A percentile compares a stretch with the other conserved stretches of the same genome.
Conservation (phyloP, 2,113 vertebrate species). For the Lagopus muta region DNA sequence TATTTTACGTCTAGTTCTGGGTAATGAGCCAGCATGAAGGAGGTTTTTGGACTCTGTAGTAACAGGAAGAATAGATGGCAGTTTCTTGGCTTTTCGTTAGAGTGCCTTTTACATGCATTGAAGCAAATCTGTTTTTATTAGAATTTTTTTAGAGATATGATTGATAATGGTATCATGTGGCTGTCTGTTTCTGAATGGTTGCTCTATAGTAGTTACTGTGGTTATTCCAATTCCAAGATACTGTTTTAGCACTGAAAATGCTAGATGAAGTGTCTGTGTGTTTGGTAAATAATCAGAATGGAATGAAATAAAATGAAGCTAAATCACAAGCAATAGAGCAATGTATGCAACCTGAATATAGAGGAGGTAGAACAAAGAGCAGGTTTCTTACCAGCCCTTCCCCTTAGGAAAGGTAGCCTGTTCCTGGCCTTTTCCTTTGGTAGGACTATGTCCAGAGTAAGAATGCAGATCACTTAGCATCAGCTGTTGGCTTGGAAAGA, state of each 20-base stretch:
- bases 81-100: background rate
- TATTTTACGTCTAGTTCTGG: background rate
- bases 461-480: background rate
- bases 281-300: background rate
- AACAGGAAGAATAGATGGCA: background rate
- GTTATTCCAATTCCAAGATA: background rate
- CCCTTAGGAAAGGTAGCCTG: background rate
- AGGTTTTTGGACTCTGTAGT: background rate
- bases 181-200: background rate
- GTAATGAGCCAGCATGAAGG: background rate
- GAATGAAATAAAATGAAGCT: background rate
- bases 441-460: background rate
- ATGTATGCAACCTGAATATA: background rate
- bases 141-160: background rate
- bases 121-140: background rate
- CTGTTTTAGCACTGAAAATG: background rate
- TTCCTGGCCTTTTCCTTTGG: background rate
- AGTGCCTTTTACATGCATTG: background rate
- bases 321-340: background rate
- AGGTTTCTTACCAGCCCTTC: background rate
- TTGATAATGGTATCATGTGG: background rate
- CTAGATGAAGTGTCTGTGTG: background rate
- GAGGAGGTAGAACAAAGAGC: background rate
- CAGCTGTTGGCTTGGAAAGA: background rate
- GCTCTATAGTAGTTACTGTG: background rate